These are phyloP conservation scores for Tolypeutes matacus DNA, from an alignment of 2,797 vertebrate species.

Conservation along the genomic window DNA sequence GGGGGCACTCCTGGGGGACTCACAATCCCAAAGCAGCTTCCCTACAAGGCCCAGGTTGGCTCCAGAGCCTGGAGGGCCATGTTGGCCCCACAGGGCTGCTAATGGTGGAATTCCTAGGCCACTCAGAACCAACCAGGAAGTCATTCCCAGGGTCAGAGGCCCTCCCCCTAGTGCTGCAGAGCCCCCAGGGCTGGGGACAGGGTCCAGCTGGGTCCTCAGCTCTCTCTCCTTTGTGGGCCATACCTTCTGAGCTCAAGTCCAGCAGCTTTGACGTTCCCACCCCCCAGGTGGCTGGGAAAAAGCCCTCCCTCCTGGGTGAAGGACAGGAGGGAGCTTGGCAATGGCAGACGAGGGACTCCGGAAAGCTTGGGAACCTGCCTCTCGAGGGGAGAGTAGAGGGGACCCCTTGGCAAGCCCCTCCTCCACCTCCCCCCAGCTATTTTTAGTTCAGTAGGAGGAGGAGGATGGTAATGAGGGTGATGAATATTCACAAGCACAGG, in stretches of 20 bases:
- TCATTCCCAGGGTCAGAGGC: neutral
- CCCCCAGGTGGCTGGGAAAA: neutral
- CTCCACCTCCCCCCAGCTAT: conserved; percentile 65
- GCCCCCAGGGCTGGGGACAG: neutral
- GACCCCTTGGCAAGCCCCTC: neutral
- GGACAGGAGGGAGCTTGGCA: neutral
- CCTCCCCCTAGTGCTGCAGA: no score
- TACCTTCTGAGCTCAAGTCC: neutral
- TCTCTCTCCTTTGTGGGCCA: neutral
- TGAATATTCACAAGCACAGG: conserved; percentile 85
- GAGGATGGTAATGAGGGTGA: conserved; percentile 85
- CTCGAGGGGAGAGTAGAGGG: neutral
- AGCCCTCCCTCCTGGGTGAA: conserved; percentile 14
- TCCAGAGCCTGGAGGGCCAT: neutral
- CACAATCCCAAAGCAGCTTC: neutral
- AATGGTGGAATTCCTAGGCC: neutral
- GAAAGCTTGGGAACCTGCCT: neutral
- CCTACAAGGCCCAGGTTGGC: neutral
- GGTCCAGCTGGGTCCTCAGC: neutral
- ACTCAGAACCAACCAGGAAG: neutral
- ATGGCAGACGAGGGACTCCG: neutral
- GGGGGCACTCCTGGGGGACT: neutral
- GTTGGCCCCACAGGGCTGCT: neutral
- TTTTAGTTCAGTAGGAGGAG: conserved; percentile 84
- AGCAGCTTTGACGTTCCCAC: neutral